Evolutionary conservation across 2,113 vertebrate genomes (phyloP).

Genomic region (Elgaria multicarinata): DNA sequence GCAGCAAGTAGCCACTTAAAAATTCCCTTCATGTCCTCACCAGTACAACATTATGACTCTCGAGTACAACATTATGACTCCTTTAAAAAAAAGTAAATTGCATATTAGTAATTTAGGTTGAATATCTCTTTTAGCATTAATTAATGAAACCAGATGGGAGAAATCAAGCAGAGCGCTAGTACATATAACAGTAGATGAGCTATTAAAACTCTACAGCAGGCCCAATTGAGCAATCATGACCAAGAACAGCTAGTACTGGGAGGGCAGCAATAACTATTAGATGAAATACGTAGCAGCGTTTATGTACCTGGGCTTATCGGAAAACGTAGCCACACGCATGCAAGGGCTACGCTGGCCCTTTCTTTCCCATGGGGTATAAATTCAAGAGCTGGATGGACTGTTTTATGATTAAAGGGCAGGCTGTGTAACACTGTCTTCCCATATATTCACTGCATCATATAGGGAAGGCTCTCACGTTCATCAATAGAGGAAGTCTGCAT

Average conservation of each 20-base stretch:
- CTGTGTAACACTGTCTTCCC: background rate
- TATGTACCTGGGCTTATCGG: background rate
- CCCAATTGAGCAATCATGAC: background rate
- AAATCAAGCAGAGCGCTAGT: background rate
- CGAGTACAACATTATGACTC: background rate
- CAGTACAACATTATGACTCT: too few species aligned
- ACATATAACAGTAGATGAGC: background rate
- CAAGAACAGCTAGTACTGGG: background rate
- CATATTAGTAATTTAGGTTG: background rate
- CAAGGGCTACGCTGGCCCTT: background rate
- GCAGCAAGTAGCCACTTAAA: conserved; percentile 42
- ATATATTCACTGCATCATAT: background rate
- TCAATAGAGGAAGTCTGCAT: background rate
- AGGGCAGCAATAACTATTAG: background rate
- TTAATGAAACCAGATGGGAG: background rate
- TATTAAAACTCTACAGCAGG: background rate
- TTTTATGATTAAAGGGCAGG: background rate
- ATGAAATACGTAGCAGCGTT: too few species aligned
- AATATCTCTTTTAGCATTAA: background rate
- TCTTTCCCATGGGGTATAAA: background rate
- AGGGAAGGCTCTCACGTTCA: background rate
- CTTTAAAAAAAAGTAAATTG: background rate
- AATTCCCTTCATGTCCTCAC: background rate
- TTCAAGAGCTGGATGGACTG: background rate
- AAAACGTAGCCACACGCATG: background rate